phyloP scores from a whole-genome alignment of 2,888 invertebrate genomes.

The Pollenia angustigena region DNA sequence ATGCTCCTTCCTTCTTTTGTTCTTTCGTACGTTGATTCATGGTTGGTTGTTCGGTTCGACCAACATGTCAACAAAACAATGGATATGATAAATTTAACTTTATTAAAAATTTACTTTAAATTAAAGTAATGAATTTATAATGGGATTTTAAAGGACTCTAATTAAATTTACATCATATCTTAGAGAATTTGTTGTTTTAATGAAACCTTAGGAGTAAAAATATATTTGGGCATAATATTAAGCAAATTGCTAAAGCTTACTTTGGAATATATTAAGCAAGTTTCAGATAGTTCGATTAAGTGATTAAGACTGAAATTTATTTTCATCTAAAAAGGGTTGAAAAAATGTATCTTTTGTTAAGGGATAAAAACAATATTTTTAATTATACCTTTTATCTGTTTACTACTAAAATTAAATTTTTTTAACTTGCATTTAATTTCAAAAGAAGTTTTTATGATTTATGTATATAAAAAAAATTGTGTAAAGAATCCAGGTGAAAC shows the following conservation, averaged over 20 bases:
- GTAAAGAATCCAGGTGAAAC: too few species aligned
- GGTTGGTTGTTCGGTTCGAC: slow-evolving; percentile 30
- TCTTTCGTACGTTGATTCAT: not conserved
- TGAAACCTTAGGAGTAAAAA: not conserved
- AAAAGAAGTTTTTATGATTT: too few species aligned
- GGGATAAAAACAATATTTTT: not conserved
- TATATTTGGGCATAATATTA: not conserved
- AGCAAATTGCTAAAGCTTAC: not conserved
- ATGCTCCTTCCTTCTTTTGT: not conserved
- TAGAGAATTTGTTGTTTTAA: not conserved
- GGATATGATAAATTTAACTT: slow-evolving; percentile 69
- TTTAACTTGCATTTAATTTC: too few species aligned
- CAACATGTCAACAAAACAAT: slow-evolving; percentile 64
- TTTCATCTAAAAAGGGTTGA: not conserved
- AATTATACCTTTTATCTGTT: not conserved
- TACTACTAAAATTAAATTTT: not conserved
- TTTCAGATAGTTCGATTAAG: not conserved
- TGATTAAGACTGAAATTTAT: not conserved
- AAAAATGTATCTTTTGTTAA: too few species aligned
- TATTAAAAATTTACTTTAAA: slow-evolving; percentile 58
- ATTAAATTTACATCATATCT: slow-evolving; percentile 62
- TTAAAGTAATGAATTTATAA: slow-evolving; percentile 57
- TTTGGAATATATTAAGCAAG: not conserved
- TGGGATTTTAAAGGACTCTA: slow-evolving; percentile 51
- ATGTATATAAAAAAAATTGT: too few species aligned